Evolutionary conservation across 1,140 invertebrate genomes (phyloP).

Genomic region (Orussus abietinus): DNA sequence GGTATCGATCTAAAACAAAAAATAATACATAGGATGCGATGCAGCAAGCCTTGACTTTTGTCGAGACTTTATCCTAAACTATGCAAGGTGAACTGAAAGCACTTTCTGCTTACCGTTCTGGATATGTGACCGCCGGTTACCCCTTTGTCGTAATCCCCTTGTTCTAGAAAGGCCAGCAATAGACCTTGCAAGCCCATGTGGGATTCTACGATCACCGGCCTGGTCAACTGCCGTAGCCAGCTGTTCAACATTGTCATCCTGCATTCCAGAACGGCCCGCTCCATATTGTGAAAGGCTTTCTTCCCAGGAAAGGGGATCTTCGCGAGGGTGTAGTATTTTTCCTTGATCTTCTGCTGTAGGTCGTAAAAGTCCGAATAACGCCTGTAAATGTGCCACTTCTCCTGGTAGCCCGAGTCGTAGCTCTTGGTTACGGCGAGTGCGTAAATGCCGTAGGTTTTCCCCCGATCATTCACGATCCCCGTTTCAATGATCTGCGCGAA

Average conservation of each 20-base stretch:
- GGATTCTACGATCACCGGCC: conserved; percentile 59
- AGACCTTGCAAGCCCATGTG: conserved; percentile 67
- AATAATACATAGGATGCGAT: no score
- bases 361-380: conserved; percentile 92
- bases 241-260: conserved; percentile 80
- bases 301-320: conserved; percentile 86
- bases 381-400: conserved; percentile 76
- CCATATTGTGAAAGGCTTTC: conserved; percentile 91
- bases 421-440: conserved; percentile 74
- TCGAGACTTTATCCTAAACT: conserved; percentile 2
- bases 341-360: conserved; percentile 73
- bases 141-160: conserved; percentile 72
- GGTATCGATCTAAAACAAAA: conserved; percentile 63
- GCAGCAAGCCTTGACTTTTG: not conserved
- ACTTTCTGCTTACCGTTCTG: conserved; percentile 53
- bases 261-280: conserved; percentile 79
- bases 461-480: conserved; percentile 71
- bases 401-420: conserved; percentile 63
- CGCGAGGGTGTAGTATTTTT: conserved; percentile 75
- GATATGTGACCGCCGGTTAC: conserved; percentile 59
- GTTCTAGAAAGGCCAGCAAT: conserved; percentile 73
- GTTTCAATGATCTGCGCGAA: conserved; percentile 70
- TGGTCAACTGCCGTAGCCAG: conserved; percentile 73
- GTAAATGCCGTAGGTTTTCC: conserved; percentile 85
- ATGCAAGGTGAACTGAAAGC: no score